Conservation (phyloP, 1,140 invertebrate species). For the Drosophila rufa region DNA sequence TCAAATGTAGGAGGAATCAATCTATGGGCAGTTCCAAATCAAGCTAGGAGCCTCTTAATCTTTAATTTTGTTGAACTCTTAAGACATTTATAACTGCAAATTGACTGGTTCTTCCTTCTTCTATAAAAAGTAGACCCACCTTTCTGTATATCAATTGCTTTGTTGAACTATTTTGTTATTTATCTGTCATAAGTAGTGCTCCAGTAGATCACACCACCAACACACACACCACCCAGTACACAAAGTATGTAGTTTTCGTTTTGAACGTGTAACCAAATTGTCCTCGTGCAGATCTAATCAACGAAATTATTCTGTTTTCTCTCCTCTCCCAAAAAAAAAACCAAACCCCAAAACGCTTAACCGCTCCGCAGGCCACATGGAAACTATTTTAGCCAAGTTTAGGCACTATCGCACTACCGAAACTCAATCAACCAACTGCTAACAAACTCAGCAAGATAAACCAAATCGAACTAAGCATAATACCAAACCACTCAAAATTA, state of each 20-base stretch:
- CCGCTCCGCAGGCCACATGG: slow-evolving; percentile 79
- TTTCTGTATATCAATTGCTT: slow-evolving; percentile 32
- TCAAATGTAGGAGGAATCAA: background rate
- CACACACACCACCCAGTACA: slow-evolving; percentile 43
- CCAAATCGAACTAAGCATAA: slow-evolving; percentile 43
- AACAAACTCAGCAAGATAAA: slow-evolving; percentile 51
- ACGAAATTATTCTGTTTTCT: slow-evolving; percentile 63
- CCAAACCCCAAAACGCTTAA: slow-evolving; percentile 58
- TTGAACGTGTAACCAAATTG: slow-evolving; percentile 43
- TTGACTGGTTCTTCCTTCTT: background rate
- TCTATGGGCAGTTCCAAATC: background rate
- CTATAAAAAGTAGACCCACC: background rate
- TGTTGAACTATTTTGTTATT: slow-evolving; percentile 43
- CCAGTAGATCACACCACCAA: slow-evolving; percentile 60
- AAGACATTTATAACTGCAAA: background rate
- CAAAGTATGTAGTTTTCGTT: slow-evolving; percentile 70
- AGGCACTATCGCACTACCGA: slow-evolving; percentile 50
- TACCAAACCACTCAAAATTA: slow-evolving; percentile 54
- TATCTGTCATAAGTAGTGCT: slow-evolving; percentile 56
- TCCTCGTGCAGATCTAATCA: slow-evolving; percentile 66
- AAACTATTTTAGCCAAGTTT: slow-evolving; percentile 79
- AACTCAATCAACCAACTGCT: slow-evolving; percentile 49
- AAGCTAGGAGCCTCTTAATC: background rate
- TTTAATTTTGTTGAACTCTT: background rate
- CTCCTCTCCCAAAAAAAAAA: slow-evolving; percentile 50